Conservation (phyloP, 2,113 vertebrate genomes). For the Irena cyanogastra region DNA sequence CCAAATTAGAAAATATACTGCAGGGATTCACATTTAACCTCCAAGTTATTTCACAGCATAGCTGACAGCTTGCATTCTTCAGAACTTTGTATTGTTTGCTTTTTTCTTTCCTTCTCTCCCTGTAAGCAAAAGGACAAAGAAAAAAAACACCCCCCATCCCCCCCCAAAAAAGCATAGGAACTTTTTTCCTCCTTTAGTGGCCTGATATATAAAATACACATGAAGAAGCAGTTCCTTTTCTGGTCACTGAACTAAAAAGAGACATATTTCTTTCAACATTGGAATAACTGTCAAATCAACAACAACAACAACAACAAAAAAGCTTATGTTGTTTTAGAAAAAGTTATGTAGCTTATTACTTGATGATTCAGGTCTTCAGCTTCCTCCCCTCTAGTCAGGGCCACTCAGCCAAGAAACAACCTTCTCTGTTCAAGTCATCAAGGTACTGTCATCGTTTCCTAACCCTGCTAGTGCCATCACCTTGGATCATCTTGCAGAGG, state of each 20-base stretch:
- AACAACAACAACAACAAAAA: slow-evolving; percentile 48
- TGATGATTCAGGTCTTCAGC: slow-evolving; percentile 47
- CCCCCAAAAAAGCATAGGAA: not conserved
- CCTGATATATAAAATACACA: slow-evolving; percentile 8
- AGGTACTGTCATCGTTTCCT: not conserved
- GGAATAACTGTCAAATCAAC: slow-evolving; percentile 61
- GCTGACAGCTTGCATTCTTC: slow-evolving; percentile 42
- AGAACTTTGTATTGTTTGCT: slow-evolving; percentile 42
- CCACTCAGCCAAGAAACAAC: slow-evolving; percentile 45
- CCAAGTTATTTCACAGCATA: slow-evolving; percentile 44
- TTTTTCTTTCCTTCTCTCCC: not conserved
- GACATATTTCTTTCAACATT: slow-evolving; percentile 50
- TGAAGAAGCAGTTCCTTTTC: slow-evolving; percentile 52
- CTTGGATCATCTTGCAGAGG: not conserved
- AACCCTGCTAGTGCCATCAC: slow-evolving; percentile 14
- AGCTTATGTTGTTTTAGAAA: slow-evolving; percentile 20
- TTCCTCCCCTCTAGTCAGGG: slow-evolving; percentile 22
- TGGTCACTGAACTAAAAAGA: slow-evolving; percentile 55
- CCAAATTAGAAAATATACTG: slow-evolving; percentile 45
- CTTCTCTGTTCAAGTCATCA: slow-evolving; percentile 47
- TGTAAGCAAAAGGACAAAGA: not conserved
- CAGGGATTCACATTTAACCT: slow-evolving; percentile 57
- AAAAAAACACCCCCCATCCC: not conserved
- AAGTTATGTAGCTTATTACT: slow-evolving; percentile 41
- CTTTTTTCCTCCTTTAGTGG: slow-evolving; percentile 36